Percentiles rank a stretch among this genome's conserved stretches.
phyloP scores from a whole-genome alignment of 2,113 vertebrate species.

The Tragelaphus buxtoni region DNA sequence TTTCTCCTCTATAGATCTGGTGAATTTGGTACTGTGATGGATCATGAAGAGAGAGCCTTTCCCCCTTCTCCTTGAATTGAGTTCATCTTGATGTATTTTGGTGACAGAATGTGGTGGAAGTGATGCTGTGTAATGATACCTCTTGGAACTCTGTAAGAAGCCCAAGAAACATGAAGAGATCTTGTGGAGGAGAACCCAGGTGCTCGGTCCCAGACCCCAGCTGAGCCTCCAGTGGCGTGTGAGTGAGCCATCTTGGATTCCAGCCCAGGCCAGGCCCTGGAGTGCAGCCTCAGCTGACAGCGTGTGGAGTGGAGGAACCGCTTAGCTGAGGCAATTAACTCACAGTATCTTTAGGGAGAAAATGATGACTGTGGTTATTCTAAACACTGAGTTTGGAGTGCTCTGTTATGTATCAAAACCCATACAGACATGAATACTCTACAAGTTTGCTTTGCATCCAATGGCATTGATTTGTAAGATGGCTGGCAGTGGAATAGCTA shows the following conservation, averaged over 20 bases:
- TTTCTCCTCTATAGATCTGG: background rate
- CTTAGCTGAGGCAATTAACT: background rate
- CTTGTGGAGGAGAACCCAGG: background rate
- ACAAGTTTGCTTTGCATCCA: background rate
- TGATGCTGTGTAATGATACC: background rate
- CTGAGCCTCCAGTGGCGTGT: background rate
- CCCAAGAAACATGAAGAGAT: background rate
- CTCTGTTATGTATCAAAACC: background rate
- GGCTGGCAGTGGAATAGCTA: background rate
- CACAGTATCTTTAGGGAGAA: background rate
- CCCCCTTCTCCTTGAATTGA: background rate
- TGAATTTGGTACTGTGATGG: background rate
- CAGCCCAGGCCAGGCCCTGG: background rate
- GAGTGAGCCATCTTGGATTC: background rate
- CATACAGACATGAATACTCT: background rate
- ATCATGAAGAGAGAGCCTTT: background rate
- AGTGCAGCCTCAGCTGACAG: background rate
- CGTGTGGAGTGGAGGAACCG: background rate
- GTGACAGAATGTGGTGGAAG: background rate
- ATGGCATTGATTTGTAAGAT: background rate
- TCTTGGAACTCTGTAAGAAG: background rate
- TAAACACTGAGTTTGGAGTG: background rate
- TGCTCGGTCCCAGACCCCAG: background rate
- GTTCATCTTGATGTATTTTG: background rate
- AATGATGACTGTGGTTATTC: background rate